Evolutionary conservation across 2,113 vertebrate species (phyloP).

Genomic region (Propithecus coquereli): DNA sequence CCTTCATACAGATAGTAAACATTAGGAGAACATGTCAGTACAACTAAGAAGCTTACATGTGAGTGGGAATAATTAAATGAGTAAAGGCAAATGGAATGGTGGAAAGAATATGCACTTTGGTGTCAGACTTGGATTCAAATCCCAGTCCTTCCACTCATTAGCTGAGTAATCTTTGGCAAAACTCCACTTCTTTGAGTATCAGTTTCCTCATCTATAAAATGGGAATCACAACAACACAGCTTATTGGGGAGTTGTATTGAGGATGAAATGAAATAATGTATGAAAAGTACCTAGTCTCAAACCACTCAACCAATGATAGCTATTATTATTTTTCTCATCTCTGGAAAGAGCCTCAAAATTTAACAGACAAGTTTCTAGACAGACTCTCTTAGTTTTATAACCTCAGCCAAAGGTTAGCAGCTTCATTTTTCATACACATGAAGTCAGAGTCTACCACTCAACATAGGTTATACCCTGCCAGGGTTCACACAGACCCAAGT

Average conservation of each 20-base stretch:
- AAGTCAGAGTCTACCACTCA: neutral
- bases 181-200: neutral
- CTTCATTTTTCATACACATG: neutral
- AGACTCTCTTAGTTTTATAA: neutral
- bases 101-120: neutral
- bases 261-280: neutral
- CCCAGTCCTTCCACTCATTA: neutral
- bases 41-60: neutral
- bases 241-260: neutral
- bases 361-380: neutral
- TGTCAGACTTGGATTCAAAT: neutral
- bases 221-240: neutral
- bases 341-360: slow-evolving; percentile 1
- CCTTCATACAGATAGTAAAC: neutral
- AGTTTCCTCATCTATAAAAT: neutral
- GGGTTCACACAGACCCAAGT: neutral
- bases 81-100: neutral
- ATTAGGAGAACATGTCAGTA: neutral
- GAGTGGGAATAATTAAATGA: neutral
- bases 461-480: neutral
- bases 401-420: neutral
- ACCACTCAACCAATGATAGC: neutral
- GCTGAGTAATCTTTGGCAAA: neutral
- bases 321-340: neutral
- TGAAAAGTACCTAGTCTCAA: neutral